Evolutionary conservation across 2,888 invertebrate species (phyloP), one percentile per base, ranked within the genome.

Genomic region (Brassicogethes aeneus): DNA sequence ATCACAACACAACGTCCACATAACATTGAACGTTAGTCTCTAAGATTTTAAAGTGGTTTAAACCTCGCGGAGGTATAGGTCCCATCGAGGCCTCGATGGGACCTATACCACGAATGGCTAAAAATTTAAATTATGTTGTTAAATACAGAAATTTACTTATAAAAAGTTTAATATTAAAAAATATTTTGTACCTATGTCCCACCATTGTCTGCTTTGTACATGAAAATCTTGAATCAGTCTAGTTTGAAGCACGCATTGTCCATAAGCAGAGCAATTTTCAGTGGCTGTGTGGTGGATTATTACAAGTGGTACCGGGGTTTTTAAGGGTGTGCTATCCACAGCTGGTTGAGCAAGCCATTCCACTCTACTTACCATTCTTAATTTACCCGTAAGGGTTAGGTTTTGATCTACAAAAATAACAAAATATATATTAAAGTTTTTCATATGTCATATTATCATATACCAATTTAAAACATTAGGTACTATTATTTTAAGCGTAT

Each of bases 331-430:
- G 2, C 53, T 41, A 7, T 45, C 42, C 17, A 55, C 42, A 1
- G 43, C 43, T 0, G 80, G 79, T 56, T 79, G 77, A 0, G 84
- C 85, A 0, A 76, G 62, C 86, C 86, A 87, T 40, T 78, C 77
- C 0, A 66, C 61, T 17, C 82, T 65, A 2, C 71, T 60, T 1
- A 83, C 70, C 37, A 82, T 66, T 41, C 75, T 69, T 5, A 81
- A 69, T 32, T 68, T 66, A 8, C 17, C 30, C 12, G 41, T 34
- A 2, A 56, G 42, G 0, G 51, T 49, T n/a, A 51, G 8, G 36
- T 48, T 47, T 23, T 50, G 44, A 40, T 47, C 51, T 51, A 40
- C 35, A 34, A 34, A 38, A 41, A 32, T 15, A 33, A 36, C n/a
- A 7, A 3, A 37, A 30, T 14, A 17, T 34, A 34, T 34, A 8